These are phyloP conservation scores for Smithornis capensis DNA, from an alignment of 2,113 vertebrate species.

Conservation along the genomic window DNA sequence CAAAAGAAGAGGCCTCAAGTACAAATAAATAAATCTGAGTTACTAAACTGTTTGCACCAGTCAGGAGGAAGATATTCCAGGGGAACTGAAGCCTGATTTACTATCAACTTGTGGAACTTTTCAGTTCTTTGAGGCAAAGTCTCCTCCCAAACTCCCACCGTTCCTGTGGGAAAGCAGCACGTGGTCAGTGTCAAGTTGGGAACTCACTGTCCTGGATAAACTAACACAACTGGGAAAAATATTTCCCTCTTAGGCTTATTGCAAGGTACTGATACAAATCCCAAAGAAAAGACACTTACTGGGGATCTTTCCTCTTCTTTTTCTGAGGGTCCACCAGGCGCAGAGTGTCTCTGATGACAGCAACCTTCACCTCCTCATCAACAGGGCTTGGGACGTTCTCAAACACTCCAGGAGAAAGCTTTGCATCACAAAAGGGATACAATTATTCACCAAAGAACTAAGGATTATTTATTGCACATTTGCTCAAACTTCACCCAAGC, in stretches of 20 bases:
- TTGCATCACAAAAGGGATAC: slow-evolving; percentile 29
- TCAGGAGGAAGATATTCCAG: background rate
- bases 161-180: background rate
- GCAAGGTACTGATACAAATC: background rate
- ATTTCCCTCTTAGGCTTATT: background rate
- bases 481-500: background rate
- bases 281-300: slow-evolving; percentile 57
- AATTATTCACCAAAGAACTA: background rate
- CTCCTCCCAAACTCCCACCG: background rate
- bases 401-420: slow-evolving; percentile 93
- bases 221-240: background rate
- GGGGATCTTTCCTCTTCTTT: slow-evolving; percentile 68
- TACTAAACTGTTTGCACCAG: background rate
- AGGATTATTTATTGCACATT: background rate
- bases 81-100: background rate
- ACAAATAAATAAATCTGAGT: background rate
- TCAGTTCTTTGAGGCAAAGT: background rate
- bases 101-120: background rate
- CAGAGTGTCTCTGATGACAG: slow-evolving; percentile 93
- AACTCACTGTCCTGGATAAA: background rate
- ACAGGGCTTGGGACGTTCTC: slow-evolving; percentile 92
- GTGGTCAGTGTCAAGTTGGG: accelerated
- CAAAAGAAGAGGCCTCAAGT: background rate
- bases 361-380: slow-evolving; percentile 94
- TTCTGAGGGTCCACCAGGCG: slow-evolving; percentile 88